phyloP scores from a whole-genome alignment of 1,140 invertebrate species.

The Nymphalis io region DNA sequence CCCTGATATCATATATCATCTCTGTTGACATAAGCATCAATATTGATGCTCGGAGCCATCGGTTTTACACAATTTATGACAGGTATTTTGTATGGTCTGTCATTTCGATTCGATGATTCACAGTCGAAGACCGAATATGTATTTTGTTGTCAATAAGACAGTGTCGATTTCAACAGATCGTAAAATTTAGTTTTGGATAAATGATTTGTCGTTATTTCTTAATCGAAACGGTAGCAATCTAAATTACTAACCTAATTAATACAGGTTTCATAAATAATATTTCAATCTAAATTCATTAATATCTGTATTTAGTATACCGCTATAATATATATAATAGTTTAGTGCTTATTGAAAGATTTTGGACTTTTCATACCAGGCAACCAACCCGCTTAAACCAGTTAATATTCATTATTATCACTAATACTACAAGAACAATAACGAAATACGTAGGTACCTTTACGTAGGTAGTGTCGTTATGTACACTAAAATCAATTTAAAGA shows the following conservation, averaged over 20 bases:
- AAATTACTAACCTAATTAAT: neutral
- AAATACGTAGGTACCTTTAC: too few relatives aligned
- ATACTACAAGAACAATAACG: too few relatives aligned
- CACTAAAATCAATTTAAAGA: too few relatives aligned
- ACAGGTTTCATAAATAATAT: neutral
- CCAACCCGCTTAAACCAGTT: too few relatives aligned
- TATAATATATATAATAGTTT: neutral
- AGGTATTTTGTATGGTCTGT: slow-evolving; percentile 20
- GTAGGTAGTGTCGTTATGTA: too few relatives aligned
- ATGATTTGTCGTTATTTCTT: neutral
- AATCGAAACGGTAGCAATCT: neutral
- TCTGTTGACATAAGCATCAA: slow-evolving; percentile 15
- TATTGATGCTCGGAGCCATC: too few relatives aligned
- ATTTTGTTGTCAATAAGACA: slow-evolving; percentile 24
- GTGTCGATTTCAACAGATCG: neutral
- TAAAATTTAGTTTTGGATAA: neutral
- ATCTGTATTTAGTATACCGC: neutral
- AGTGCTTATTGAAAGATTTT: too few relatives aligned
- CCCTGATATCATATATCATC: neutral
- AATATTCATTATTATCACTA: too few relatives aligned
- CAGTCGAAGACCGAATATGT: neutral
- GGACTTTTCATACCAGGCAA: too few relatives aligned
- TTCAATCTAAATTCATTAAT: neutral
- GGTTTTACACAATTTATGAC: slow-evolving; percentile 7
- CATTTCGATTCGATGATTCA: slow-evolving; percentile 22